Conservation (phyloP, 2,888 invertebrate species). For the Drepana falcataria region DNA sequence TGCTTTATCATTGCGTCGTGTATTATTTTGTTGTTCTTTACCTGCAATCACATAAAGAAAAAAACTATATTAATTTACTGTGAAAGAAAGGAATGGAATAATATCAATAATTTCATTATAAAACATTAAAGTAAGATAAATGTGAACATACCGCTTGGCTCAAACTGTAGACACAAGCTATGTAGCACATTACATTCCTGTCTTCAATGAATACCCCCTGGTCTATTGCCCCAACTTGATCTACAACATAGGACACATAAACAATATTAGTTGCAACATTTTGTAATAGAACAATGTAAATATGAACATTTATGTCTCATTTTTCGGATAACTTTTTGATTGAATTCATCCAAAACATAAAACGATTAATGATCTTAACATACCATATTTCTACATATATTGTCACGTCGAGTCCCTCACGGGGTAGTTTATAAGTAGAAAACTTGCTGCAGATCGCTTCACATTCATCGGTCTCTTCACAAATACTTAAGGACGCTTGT, state of each 20-base stretch:
- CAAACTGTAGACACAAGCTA: conserved; percentile 39
- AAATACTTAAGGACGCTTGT: too few relatives aligned
- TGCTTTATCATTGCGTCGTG: conserved; percentile 43
- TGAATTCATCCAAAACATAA: too few relatives aligned
- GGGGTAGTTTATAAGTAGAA: too few relatives aligned
- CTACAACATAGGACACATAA: conserved; percentile 14
- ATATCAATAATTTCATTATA: background rate
- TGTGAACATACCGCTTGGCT: conserved; percentile 29
- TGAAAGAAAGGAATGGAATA: background rate
- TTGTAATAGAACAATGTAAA: too few relatives aligned
- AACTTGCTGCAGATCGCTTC: too few relatives aligned
- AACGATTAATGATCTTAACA: too few relatives aligned
- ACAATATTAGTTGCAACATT: too few relatives aligned
- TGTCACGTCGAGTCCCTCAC: too few relatives aligned
- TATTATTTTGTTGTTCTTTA: conserved; percentile 44
- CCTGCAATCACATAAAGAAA: conserved; percentile 17
- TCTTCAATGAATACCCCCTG: conserved; percentile 42
- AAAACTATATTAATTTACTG: background rate
- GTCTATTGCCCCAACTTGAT: conserved; percentile 38
- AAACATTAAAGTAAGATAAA: background rate
- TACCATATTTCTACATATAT: too few relatives aligned
- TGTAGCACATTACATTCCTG: conserved; percentile 42
- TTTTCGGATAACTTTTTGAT: too few relatives aligned
- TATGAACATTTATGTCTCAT: too few relatives aligned
- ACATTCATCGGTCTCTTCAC: too few relatives aligned